Conservation (phyloP, 1,140 invertebrate genomes). For the Zeugodacus cucurbitae region DNA sequence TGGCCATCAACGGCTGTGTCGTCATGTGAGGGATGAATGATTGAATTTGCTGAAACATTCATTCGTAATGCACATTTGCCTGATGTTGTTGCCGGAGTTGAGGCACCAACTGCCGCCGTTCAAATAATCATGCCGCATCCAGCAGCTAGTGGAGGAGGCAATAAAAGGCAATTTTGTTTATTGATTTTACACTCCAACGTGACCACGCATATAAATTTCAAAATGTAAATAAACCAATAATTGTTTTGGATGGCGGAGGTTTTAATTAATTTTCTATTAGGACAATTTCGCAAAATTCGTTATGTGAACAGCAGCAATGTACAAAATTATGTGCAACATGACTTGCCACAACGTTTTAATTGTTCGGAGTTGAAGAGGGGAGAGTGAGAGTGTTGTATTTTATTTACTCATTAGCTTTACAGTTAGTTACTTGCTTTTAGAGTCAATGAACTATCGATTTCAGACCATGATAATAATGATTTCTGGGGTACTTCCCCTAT, state of each 20-base stretch:
- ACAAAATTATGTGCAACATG: background rate
- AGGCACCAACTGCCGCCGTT: background rate
- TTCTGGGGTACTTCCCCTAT: no score
- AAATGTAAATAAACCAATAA: background rate
- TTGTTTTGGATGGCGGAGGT: background rate
- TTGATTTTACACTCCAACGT: constrained; percentile 22
- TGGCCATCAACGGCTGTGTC: no score
- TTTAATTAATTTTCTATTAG: constrained; percentile 37
- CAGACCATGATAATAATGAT: no score
- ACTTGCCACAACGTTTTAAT: background rate
- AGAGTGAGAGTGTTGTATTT: background rate
- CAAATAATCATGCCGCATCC: background rate
- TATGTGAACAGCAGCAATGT: background rate
- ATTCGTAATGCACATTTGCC: background rate
- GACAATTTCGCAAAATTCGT: background rate
- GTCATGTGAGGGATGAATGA: background rate
- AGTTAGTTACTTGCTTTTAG: no score
- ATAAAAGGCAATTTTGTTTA: constrained; percentile 19
- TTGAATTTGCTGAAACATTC: background rate
- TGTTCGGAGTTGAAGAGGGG: background rate
- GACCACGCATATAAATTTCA: constrained; percentile 19
- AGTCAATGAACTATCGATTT: no score
- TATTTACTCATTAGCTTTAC: background rate
- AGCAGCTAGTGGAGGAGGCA: background rate
- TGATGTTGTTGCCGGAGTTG: background rate